Evolutionary conservation across 1,140 invertebrate genomes (phyloP), one percentile per base, ranked within the genome.

Genomic region (Octopus bimaculoides): DNA sequence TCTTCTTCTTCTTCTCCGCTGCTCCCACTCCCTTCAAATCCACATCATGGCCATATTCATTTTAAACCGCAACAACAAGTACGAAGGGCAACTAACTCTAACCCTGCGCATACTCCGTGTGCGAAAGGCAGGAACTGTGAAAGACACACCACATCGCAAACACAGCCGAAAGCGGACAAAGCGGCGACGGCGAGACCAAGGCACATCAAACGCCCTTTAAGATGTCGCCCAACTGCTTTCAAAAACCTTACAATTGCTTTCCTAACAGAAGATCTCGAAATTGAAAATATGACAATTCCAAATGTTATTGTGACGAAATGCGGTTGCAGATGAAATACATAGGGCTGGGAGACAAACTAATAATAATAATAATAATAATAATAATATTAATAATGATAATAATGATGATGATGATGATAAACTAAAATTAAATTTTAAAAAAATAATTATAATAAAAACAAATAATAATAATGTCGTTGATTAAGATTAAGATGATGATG

Each of bases 261-360:
- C 26, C 4, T 71, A 0, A 71, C 66, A 4, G 66, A 14, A n/a
- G 66, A 71, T 71, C 7, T 71, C 17, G 26, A 71, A 71, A 14
- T 71, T n/a, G 66, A 71, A 71, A 71, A 71, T n/a, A 71, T 71
- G 66, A 71, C 66, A 71, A n/a, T 71, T n/a, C 66, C 66, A 71
- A 17, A 71, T 14, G 66, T 20, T 6, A 71, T 71, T n/a, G 66
- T 71, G 14, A 71, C 17, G 17, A 71, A 71, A 14, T 71, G 66
- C 26, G 66, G 66, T 10, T 12, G 5, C 26, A 14, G 17, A 71
- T 71, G 66, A 71, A 41, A 41, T 41, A 41, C 26, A 2, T 41
- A 3, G 26, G 26, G 26, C 26, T 3, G 26, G 26, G 26, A 41
- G 26, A 41, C 26, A 41, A 41, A 41, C 26, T 41, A 41, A 41